These are phyloP conservation scores for Aethes cnicana DNA, from an alignment of 2,888 invertebrate genomes.

Conservation along the genomic window DNA sequence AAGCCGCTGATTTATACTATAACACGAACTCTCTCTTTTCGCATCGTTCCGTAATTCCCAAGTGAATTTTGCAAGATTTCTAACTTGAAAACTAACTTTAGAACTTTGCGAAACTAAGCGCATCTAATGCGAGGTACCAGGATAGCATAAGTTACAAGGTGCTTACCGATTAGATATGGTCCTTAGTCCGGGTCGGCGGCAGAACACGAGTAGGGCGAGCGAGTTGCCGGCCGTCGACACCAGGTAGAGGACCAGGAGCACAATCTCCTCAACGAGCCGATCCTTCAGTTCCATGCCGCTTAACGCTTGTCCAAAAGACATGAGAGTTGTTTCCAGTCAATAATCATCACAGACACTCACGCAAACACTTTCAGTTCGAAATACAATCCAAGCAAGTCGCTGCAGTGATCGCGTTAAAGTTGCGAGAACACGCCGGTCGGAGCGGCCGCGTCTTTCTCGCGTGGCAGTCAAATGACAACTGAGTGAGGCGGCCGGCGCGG, in stretches of 20 bases:
- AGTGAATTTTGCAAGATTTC: neutral
- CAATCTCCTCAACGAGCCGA: constrained; percentile 74
- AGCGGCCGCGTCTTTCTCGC: constrained; percentile 76
- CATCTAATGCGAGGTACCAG: constrained; percentile 12
- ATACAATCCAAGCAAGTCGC: constrained; percentile 42
- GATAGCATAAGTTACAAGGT: constrained; percentile 14
- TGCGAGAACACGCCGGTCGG: constrained; percentile 75
- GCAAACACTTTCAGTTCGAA: constrained; percentile 69
- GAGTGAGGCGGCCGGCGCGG: constrained; percentile 39
- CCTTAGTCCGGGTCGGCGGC: constrained; percentile 86
- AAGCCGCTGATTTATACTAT: constrained; percentile 27
- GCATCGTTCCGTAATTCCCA: constrained; percentile 1
- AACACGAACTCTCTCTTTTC: constrained; percentile 19
- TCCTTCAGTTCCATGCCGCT: constrained; percentile 76
- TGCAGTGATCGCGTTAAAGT: constrained; percentile 78
- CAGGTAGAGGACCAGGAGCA: constrained; percentile 80
- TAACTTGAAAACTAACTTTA: neutral
- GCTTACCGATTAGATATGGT: constrained; percentile 90
- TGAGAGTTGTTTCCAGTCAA: constrained; percentile 65
- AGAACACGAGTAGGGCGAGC: constrained; percentile 88
- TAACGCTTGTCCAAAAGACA: constrained; percentile 76
- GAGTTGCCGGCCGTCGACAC: constrained; percentile 88
- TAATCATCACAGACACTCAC: constrained; percentile 72
- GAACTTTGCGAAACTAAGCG: neutral
- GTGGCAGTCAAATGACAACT: constrained; percentile 74